phyloP scores from a whole-genome alignment of 2,888 invertebrate species.

The Drosophila putrida region DNA sequence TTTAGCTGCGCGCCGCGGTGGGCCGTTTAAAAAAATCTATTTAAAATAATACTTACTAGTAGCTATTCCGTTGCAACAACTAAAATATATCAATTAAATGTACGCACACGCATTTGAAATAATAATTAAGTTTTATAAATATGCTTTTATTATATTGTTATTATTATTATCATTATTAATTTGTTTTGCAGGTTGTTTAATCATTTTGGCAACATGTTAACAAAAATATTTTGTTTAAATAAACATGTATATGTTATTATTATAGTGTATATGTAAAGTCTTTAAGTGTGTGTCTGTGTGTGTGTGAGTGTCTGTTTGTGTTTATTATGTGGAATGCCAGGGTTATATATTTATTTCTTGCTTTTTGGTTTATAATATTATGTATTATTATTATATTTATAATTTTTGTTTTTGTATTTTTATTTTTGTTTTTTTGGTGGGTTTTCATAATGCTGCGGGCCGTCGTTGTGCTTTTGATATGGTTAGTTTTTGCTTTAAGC shows the following conservation, averaged over 20 bases:
- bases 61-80: too few species aligned
- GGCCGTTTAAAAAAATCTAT: too few species aligned
- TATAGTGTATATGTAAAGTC: conserved; percentile 17
- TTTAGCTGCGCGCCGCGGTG: too few species aligned
- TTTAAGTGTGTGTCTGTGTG: conserved; percentile 23
- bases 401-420: conserved; percentile 1
- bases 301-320: conserved; percentile 11
- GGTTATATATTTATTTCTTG: conserved; percentile 43
- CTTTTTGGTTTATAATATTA: background rate
- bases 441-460: conserved; percentile 54
- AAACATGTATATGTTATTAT: conserved; percentile 41
- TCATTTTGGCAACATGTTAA: conserved; percentile 69
- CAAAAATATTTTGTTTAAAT: conserved; percentile 68
- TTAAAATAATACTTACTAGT: too few species aligned
- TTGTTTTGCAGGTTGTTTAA: conserved; percentile 46
- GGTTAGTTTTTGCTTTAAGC: conserved; percentile 52
- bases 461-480: conserved; percentile 57
- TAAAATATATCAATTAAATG: conserved; percentile 1
- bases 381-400: conserved; percentile 15
- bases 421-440: conserved; percentile 35
- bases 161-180: conserved; percentile 37
- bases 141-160: conserved; percentile 47
- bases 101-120: background rate
- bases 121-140: conserved; percentile 46
- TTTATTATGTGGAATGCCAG: conserved; percentile 46